Conservation (phyloP, 2,113 vertebrate species). For the Perognathus longimembris region DNA sequence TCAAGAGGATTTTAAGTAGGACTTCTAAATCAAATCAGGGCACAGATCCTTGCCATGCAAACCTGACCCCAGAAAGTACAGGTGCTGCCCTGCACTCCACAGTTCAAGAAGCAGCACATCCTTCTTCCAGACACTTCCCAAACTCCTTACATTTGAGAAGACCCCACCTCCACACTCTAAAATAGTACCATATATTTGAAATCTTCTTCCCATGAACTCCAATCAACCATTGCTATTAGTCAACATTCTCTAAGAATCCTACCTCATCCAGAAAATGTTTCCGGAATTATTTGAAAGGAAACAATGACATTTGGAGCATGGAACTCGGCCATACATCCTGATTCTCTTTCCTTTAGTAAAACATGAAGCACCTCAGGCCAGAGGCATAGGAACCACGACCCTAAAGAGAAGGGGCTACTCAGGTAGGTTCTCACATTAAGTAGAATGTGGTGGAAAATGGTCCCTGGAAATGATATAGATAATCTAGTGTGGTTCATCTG, state of each 20-base stretch:
- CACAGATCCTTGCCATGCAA: not conserved
- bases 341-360: conserved; percentile 14
- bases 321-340: too few relatives aligned
- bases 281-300: conserved; percentile 9
- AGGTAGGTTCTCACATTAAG: not conserved
- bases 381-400: not conserved
- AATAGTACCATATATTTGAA: not conserved
- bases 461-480: not conserved
- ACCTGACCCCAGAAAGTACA: not conserved
- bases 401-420: not conserved
- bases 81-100: not conserved
- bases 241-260: not conserved
- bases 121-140: not conserved
- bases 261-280: not conserved
- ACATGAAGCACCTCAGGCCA: not conserved
- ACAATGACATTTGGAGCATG: not conserved
- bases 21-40: not conserved
- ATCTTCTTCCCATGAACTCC: not conserved
- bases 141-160: not conserved
- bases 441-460: not conserved
- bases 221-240: not conserved
- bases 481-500: not conserved
- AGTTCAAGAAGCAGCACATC: not conserved
- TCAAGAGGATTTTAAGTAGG: not conserved
- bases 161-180: not conserved